Evolutionary conservation across 2,888 invertebrate species (phyloP).

Genomic region (Ashinkailepas kermadecensis): DNA sequence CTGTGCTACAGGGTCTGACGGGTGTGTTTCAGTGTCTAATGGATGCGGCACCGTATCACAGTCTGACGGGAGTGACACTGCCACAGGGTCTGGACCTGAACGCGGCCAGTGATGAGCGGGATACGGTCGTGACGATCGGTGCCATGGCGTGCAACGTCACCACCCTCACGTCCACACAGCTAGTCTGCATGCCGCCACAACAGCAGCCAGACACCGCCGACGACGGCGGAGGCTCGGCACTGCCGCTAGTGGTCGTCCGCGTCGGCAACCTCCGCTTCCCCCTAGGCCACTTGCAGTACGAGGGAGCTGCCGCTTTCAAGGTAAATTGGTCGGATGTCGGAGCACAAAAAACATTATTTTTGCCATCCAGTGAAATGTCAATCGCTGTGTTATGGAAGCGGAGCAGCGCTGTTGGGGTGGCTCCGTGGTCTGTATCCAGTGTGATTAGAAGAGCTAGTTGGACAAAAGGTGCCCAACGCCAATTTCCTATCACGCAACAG

Average conservation of each 20-base stretch:
- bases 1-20: too few species aligned
- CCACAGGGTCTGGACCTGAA: conserved; percentile 78
- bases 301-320: conserved; percentile 29
- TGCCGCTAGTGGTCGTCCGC: conserved; percentile 30
- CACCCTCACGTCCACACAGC: conserved; percentile 78
- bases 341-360: too few species aligned
- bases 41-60: too few species aligned
- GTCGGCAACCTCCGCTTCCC: conserved; percentile 32
- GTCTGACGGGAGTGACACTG: too few species aligned
- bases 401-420: too few species aligned
- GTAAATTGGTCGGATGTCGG: not conserved
- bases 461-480: too few species aligned
- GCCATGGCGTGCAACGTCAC: conserved; percentile 86
- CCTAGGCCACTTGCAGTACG: conserved; percentile 32
- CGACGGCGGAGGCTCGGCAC: not conserved
- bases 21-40: too few species aligned
- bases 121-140: conserved; percentile 89
- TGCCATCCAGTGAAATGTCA: too few species aligned
- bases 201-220: conserved; percentile 58
- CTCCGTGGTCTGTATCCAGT: too few species aligned
- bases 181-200: conserved; percentile 91
- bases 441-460: too few species aligned
- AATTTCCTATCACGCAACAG: too few species aligned
- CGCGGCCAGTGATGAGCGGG: conserved; percentile 84
- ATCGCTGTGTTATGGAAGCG: too few species aligned